phyloP scores from a whole-genome alignment of 2,797 vertebrate species.

The Sebastes nivosus region DNA sequence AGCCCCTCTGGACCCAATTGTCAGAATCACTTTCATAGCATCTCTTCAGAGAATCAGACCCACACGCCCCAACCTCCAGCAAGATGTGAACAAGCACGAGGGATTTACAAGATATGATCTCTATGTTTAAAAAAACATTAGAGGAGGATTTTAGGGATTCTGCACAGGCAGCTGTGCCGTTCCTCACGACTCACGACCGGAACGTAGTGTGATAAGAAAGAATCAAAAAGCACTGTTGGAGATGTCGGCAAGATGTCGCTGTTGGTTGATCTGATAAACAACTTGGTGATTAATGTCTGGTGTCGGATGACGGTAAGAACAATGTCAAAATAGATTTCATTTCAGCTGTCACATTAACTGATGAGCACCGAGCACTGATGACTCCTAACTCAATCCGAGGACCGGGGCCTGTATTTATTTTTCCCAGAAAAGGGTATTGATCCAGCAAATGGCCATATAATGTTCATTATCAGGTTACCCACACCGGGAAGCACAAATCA shows the following conservation, averaged over 20 bases:
- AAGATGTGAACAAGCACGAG: not conserved
- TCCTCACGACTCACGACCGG: not conserved
- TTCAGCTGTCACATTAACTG: not conserved
- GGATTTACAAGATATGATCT: constrained; percentile 8
- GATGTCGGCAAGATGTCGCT: not conserved
- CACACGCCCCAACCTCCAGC: not conserved
- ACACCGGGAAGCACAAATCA: not conserved
- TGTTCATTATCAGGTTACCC: not conserved
- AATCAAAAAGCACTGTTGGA: not conserved
- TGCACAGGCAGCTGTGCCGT: not conserved
- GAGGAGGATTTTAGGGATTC: not conserved
- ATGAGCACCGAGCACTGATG: not conserved
- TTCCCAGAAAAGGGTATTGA: not conserved
- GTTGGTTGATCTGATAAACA: not conserved
- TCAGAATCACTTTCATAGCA: constrained; percentile 3
- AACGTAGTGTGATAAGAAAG: not conserved
- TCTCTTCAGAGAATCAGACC: constrained; percentile 7
- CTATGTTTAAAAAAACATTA: not conserved
- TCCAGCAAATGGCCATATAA: not conserved
- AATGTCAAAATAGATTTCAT: not conserved
- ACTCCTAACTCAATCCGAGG: not conserved
- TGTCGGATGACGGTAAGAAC: not conserved
- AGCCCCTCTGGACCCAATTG: not conserved
- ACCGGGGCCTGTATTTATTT: not conserved
- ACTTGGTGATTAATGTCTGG: not conserved